Percentiles rank a stretch among this genome's conserved stretches.
Evolutionary conservation across 2,888 invertebrate genomes (phyloP).

Genomic region (Caenorhabditis parvicauda): DNA sequence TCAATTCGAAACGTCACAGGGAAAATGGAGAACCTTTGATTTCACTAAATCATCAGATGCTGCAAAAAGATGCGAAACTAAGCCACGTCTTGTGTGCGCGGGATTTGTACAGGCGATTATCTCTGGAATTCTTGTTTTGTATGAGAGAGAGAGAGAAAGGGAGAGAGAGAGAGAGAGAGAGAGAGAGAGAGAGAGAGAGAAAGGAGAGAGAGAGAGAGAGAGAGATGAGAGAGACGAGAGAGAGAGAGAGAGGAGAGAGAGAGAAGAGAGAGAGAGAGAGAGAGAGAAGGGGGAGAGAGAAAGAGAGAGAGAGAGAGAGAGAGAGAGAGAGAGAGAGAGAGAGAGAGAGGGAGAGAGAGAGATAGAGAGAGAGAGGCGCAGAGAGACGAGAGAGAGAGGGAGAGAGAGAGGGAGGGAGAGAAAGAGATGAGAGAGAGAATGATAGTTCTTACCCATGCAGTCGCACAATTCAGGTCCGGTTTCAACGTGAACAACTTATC

Average conservation of each 20-base stretch:
- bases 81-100: too few species aligned
- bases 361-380: not conserved
- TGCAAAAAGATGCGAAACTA: too few species aligned
- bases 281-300: constrained; percentile 6
- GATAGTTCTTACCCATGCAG: too few species aligned
- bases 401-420: constrained; percentile 4
- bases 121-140: not conserved
- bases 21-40: too few species aligned
- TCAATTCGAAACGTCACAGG: too few species aligned
- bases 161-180: constrained; percentile 11
- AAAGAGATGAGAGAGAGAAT: constrained; percentile 9
- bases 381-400: constrained; percentile 4
- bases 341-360: constrained; percentile 9
- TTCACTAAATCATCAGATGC: too few species aligned
- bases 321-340: constrained; percentile 4
- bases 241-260: too few species aligned
- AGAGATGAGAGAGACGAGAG: too few species aligned
- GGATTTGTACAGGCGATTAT: too few species aligned
- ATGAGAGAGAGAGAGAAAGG: constrained; percentile 4
- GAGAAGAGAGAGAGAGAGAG: constrained; percentile 4
- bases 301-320: constrained; percentile 3
- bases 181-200: constrained; percentile 1
- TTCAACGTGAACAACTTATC: too few species aligned
- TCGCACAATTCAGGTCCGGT: too few species aligned
- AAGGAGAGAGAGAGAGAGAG: too few species aligned